Evolutionary conservation across 2,797 vertebrate genomes (phyloP).

Genomic region (Chanos chanos): DNA sequence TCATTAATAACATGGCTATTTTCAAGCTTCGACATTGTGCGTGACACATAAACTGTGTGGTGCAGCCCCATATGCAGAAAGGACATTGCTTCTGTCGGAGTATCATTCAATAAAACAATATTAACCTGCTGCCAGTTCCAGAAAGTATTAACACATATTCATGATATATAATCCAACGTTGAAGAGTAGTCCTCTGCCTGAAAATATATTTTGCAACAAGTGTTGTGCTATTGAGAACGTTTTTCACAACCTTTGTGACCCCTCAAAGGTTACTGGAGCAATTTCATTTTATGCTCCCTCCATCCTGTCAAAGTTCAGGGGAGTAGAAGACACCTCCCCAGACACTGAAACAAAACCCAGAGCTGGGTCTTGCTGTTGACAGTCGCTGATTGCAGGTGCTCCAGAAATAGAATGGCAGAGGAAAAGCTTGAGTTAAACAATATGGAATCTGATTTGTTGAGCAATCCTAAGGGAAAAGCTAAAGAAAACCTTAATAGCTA

Average conservation of each 20-base stretch:
- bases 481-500: constrained; percentile 46
- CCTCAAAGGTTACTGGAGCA: constrained; percentile 10
- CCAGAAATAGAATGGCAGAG: constrained; percentile 25
- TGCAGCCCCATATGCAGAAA: no score
- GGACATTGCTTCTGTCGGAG: no score
- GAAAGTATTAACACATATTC: no score
- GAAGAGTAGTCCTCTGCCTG: not conserved
- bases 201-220: no score
- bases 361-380: not conserved
- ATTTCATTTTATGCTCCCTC: not conserved
- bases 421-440: constrained; percentile 58
- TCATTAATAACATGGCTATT: no score
- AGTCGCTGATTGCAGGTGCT: not conserved
- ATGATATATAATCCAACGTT: no score
- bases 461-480: constrained; percentile 20
- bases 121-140: no score
- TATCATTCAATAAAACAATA: no score
- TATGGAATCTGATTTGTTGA: constrained; percentile 43
- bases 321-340: not conserved
- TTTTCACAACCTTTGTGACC: constrained; percentile 9
- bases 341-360: not conserved
- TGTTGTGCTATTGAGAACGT: not conserved
- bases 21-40: no score
- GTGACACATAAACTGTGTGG: no score
- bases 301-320: constrained; percentile 13